Conservation (phyloP, 37 sponge, comb jelly and placozoan genomes). For the Spongilla lacustris region DNA sequence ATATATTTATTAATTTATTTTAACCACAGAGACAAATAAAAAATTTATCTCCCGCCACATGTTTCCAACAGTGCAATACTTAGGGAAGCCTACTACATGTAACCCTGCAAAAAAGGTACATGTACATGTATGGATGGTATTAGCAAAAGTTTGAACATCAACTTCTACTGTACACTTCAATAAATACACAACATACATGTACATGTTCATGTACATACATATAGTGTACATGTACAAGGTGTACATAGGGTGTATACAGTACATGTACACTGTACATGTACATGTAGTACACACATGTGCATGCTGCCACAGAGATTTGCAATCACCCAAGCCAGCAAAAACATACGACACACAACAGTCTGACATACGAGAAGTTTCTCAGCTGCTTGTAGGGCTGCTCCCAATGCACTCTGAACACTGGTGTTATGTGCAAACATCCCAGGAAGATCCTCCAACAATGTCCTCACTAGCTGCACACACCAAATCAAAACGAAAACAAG, state of each 20-base stretch:
- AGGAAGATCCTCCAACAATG: conserved; percentile 88
- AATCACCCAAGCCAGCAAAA: neutral
- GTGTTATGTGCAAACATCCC: conserved; percentile 76
- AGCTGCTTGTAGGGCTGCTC: conserved; percentile 83
- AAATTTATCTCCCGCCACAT: too few relatives aligned
- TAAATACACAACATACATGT: neutral
- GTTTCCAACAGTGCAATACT: too few relatives aligned
- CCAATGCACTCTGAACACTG: conserved; percentile 78
- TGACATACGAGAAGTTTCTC: conserved; percentile 83
- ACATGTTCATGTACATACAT: neutral
- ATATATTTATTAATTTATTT: too few relatives aligned
- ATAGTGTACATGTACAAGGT: neutral
- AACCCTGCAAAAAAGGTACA: too few relatives aligned
- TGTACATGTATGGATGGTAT: neutral
- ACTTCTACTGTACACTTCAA: too few relatives aligned
- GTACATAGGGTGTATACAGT: too few relatives aligned
- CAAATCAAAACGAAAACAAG: neutral
- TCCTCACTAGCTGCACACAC: conserved; percentile 55
- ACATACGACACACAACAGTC: neutral
- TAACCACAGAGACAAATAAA: too few relatives aligned
- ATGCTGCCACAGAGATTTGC: neutral
- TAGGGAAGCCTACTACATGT: too few relatives aligned
- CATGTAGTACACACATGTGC: neutral
- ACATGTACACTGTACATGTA: too few relatives aligned
- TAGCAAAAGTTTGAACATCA: too few relatives aligned